Evolutionary conservation across 2,888 invertebrate genomes (phyloP).

Genomic region (Cheilosia grossa): DNA sequence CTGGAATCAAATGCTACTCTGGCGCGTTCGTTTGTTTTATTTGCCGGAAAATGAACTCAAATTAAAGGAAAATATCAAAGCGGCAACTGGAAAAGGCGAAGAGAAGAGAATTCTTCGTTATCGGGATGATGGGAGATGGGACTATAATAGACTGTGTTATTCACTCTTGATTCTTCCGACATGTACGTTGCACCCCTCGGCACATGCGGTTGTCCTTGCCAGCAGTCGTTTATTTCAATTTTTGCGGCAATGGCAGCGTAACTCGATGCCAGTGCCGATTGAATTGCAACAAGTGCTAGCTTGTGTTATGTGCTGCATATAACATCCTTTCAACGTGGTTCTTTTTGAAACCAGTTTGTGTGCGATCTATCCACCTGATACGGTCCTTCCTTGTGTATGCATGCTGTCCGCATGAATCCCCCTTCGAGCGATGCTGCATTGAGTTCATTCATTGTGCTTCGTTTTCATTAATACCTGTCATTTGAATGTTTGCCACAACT

Average conservation of each 20-base stretch:
- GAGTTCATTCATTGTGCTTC: conserved; percentile 47
- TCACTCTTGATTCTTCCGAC: conserved; percentile 2
- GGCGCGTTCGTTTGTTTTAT: conserved; percentile 52
- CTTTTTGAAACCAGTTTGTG: conserved; percentile 5
- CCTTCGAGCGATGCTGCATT: conserved; percentile 35
- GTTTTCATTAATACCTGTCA: conserved; percentile 66
- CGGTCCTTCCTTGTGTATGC: conserved; percentile 33
- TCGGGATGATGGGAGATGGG: conserved; percentile 22
- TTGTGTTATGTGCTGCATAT: conserved; percentile 6
- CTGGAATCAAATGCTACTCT: conserved; percentile 46
- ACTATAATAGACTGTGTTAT: conserved; percentile 29
- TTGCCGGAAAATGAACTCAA: conserved; percentile 70
- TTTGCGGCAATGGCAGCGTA: conserved; percentile 10
- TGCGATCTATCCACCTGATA: neutral
- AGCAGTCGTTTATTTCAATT: conserved; percentile 59
- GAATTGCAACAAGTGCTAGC: conserved; percentile 56
- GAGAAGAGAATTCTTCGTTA: conserved; percentile 1
- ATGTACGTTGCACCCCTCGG: no score
- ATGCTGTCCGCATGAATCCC: neutral
- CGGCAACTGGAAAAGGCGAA: neutral
- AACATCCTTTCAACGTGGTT: conserved; percentile 44
- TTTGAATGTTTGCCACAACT: conserved; percentile 50
- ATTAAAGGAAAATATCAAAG: conserved; percentile 48
- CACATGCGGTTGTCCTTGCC: conserved; percentile 15
- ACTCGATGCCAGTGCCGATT: neutral